Evolutionary conservation across 1,140 invertebrate species (phyloP).

Genomic region (Trichogramma pretiosum): DNA sequence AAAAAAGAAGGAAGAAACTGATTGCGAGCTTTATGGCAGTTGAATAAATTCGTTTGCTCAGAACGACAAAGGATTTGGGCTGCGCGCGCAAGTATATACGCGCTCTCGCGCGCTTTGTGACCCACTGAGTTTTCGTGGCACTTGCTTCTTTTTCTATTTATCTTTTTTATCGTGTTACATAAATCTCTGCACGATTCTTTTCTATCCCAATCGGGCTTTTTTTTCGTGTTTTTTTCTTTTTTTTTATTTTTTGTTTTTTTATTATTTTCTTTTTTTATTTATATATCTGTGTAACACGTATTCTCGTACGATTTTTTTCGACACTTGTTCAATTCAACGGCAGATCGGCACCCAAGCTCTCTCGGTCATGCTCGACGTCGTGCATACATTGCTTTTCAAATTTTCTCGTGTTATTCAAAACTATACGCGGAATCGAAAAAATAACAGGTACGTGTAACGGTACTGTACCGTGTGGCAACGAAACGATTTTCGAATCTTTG

Average conservation of each 20-base stretch:
- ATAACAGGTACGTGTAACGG: too few relatives aligned
- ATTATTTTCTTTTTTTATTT: too few relatives aligned
- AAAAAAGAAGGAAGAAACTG: not conserved
- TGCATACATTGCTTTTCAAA: too few relatives aligned
- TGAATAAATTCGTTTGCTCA: slow-evolving; percentile 11
- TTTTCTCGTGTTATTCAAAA: too few relatives aligned
- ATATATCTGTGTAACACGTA: too few relatives aligned
- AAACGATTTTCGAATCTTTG: too few relatives aligned
- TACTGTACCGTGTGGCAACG: too few relatives aligned
- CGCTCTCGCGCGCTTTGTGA: not conserved
- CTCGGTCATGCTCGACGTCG: too few relatives aligned
- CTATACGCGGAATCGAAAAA: too few relatives aligned
- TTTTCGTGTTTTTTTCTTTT: too few relatives aligned
- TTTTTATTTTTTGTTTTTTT: too few relatives aligned
- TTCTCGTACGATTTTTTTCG: not conserved
- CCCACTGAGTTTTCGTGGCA: not conserved
- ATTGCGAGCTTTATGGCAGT: not conserved
- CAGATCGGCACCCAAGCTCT: not conserved
- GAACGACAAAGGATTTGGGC: slow-evolving; percentile 12
- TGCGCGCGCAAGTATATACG: not conserved
- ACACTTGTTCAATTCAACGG: not conserved
- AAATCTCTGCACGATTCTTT: not conserved
- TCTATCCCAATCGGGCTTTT: not conserved
- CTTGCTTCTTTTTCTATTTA: slow-evolving; percentile 7
- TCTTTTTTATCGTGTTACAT: slow-evolving; percentile 13